Base-by-base conservation (phyloP, 1,140 invertebrate genomes). In the Orius insidiosus region DNA sequence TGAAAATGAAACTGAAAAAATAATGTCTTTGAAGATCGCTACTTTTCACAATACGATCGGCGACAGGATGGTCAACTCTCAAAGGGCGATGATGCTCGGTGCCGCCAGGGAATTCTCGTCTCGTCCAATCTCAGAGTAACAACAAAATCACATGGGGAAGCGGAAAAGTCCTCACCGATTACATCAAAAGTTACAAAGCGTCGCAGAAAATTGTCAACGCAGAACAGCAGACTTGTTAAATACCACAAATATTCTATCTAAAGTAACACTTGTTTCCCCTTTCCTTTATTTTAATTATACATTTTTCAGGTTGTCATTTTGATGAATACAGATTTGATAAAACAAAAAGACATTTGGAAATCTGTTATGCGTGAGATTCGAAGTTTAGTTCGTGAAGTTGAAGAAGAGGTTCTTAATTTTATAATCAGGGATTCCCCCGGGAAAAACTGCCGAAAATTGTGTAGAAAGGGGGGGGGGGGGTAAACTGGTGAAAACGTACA, bases 41-140 rank as follows among this genome's bases (percentile, higher is more conserved):
- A 92, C 88, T 51, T 98, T 98, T 63, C 95, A 98, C 61, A 98
- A 98, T 58, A 97, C 93, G 0, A 88, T 98, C 33, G 93, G 92
- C 8, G 87, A 96, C 61, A 78, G 93, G 39, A 98, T 98, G 88
- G 84, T 98, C 13, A 72, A 80, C 0, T 93, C 85, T 45, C 93
- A 97, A 58, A 71, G 92, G 43, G 85, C 94, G 0, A 82, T 98
- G 68, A 90, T 99, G 89, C 67, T 98, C 7, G 76, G 88, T 34
- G 82, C 86, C 16, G 95, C 95, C 0, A 58, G 94, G 19, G 78
- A 86, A 52, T 70, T 98, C 56, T 86, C 72, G 76, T 49, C 69
- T 97, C 3, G 89, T 98, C 1, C 79, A 87, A 57, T 81, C 88
- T 54, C 84, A 94, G 57, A 24, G 24, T 7, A 24, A 24, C 24